A percentile compares a stretch with the other conserved stretches of the same genome.
These are phyloP conservation scores for Ptilodon capucinus DNA, from an alignment of 2,888 invertebrate genomes.

Conservation along the genomic window DNA sequence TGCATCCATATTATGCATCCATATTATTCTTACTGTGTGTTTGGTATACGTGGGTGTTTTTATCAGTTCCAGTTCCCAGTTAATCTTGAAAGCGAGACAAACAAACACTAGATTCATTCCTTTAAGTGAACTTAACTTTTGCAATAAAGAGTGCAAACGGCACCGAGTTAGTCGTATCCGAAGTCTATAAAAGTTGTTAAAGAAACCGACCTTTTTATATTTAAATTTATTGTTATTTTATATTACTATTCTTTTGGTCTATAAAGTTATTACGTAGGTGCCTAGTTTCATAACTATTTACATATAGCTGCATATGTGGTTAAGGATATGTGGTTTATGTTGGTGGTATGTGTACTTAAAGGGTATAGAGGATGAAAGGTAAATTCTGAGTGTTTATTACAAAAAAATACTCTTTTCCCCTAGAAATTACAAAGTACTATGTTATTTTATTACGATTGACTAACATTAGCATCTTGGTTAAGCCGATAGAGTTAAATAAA, in stretches of 20 bases:
- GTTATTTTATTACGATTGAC: background rate
- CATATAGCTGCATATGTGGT: too few species aligned
- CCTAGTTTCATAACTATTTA: background rate
- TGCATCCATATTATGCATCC: constrained; percentile 1
- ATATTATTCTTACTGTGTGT: background rate
- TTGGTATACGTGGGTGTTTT: constrained; percentile 1
- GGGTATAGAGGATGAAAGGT: too few species aligned
- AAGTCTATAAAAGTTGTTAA: constrained; percentile 26
- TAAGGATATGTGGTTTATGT: too few species aligned
- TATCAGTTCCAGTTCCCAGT: constrained; percentile 14
- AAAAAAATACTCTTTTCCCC: background rate
- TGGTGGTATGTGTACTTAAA: too few species aligned
- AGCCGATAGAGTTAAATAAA: too few species aligned
- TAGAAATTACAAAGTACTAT: background rate
- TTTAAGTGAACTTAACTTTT: constrained; percentile 30
- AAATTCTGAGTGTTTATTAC: too few species aligned
- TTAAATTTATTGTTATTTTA: constrained; percentile 3
- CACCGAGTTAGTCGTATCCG: constrained; percentile 9
- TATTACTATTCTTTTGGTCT: background rate
- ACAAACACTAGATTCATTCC: constrained; percentile 14
- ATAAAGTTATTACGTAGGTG: too few species aligned
- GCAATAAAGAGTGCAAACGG: constrained; percentile 33
- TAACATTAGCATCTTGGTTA: background rate
- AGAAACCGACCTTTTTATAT: constrained; percentile 10
- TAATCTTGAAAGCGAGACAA: constrained; percentile 14